A percentile compares a stretch with the other conserved stretches of the same genome.
phyloP scores from a whole-genome alignment of 1,140 invertebrate species.

The Schlechtendalia chinensis region DNA sequence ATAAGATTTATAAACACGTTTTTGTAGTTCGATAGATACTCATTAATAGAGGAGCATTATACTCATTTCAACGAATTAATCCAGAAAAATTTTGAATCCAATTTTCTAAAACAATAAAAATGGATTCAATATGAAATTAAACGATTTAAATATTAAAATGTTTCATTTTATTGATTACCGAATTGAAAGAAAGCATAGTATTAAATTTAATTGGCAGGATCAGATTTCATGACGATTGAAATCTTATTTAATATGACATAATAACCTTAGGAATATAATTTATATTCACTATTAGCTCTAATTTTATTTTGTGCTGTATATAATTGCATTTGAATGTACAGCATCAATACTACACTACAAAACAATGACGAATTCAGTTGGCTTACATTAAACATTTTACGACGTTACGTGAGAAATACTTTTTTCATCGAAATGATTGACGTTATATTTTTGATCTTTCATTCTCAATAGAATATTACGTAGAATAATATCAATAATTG shows the following conservation, averaged over 20 bases:
- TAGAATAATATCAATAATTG: too few species aligned
- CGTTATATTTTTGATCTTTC: background rate
- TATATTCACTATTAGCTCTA: background rate
- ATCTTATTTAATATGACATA: background rate
- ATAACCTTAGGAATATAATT: background rate
- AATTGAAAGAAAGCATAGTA: background rate
- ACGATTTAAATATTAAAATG: background rate
- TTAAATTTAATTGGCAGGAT: background rate
- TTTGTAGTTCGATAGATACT: too few species aligned
- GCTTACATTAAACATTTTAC: background rate
- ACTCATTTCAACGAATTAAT: too few species aligned
- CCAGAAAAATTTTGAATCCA: too few species aligned
- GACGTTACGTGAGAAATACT: background rate
- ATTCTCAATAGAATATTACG: background rate
- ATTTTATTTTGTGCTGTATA: background rate
- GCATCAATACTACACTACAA: background rate
- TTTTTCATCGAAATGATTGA: background rate
- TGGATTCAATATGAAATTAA: conserved; percentile 1
- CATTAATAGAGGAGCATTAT: too few species aligned
- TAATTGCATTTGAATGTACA: background rate
- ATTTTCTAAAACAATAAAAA: background rate
- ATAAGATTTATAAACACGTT: too few species aligned
- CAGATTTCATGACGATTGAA: background rate
- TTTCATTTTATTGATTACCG: background rate
- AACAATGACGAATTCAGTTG: background rate